Conservation (phyloP, 2,113 vertebrate genomes). For the Prionailurus bengalensis region DNA sequence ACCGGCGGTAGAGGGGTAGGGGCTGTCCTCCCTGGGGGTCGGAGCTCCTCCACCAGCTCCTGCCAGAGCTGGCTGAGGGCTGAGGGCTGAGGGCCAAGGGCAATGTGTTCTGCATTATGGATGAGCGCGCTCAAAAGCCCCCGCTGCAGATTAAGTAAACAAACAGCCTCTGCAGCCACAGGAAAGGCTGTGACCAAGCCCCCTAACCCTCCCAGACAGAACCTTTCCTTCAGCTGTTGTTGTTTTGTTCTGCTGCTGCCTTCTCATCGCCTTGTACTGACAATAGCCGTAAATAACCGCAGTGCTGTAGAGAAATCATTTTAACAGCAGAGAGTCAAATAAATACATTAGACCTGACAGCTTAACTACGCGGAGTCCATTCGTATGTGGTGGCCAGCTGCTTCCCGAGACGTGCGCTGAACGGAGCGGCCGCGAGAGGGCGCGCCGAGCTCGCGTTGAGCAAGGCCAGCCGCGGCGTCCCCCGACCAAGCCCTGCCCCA, state of each 20-base stretch:
- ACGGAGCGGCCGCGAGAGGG: conserved; percentile 58
- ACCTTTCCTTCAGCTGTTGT: conserved; percentile 38
- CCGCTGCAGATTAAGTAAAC: background rate
- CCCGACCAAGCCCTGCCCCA: rapidly evolving
- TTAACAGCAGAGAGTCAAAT: conserved; percentile 66
- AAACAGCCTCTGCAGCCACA: background rate
- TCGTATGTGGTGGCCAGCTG: conserved; percentile 56
- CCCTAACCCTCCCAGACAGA: background rate
- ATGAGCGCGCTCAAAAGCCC: background rate
- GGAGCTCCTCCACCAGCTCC: rapidly evolving
- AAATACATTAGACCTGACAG: conserved; percentile 78
- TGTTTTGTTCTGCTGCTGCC: conserved; percentile 69
- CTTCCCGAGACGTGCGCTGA: background rate
- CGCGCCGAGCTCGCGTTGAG: conserved; percentile 24
- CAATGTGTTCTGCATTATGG: background rate
- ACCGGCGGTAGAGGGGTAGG: background rate
- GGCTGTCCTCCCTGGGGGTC: background rate
- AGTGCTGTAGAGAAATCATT: conserved; percentile 48
- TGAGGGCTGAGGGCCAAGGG: background rate
- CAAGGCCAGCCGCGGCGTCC: background rate
- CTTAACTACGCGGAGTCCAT: conserved; percentile 56
- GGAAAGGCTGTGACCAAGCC: background rate
- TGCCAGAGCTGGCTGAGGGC: background rate
- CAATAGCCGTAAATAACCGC: conserved; percentile 66
- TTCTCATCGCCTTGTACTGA: conserved; percentile 73